These are phyloP conservation scores for Dendronephthya gigantea DNA, from an alignment of 64 coral and sea anemone species.

Conservation along the genomic window DNA sequence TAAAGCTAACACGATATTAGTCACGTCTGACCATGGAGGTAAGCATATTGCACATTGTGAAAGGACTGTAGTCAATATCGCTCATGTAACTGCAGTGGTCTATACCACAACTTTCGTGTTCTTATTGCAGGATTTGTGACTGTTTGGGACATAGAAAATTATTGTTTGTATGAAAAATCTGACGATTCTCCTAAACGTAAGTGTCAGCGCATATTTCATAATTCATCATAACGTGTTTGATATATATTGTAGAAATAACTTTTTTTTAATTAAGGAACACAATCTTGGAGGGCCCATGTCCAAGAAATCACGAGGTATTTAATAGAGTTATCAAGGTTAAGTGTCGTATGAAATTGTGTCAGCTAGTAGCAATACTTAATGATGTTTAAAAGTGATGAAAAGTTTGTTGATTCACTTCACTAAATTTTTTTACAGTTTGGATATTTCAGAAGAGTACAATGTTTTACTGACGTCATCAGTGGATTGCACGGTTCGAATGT, in stretches of 20 bases:
- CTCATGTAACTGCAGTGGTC: too few relatives aligned
- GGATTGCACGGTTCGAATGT: constrained; percentile 75
- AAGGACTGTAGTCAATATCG: too few relatives aligned
- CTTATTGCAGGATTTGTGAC: constrained; percentile 67
- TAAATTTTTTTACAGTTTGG: constrained; percentile 47
- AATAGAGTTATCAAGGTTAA: too few relatives aligned
- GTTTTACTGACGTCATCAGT: constrained; percentile 67
- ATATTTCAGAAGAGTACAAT: constrained; percentile 61
- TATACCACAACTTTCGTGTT: not conserved
- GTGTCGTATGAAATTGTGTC: too few relatives aligned
- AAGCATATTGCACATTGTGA: not conserved
- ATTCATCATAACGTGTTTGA: not conserved
- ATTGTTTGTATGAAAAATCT: constrained; percentile 60
- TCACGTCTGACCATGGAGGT: constrained; percentile 84
- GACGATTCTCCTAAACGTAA: constrained; percentile 53
- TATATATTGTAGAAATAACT: not conserved
- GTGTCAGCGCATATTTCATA: not conserved
- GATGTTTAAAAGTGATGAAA: constrained; percentile 23
- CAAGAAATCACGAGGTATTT: constrained; percentile 85
- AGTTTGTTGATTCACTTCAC: not conserved
- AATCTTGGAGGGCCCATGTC: constrained; percentile 65
- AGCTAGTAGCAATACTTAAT: not conserved
- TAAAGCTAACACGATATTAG: constrained; percentile 50
- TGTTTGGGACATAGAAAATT: constrained; percentile 73
- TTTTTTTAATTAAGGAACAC: not conserved